Conservation (phyloP, 2,113 vertebrate species). For the Alosa alosa region DNA sequence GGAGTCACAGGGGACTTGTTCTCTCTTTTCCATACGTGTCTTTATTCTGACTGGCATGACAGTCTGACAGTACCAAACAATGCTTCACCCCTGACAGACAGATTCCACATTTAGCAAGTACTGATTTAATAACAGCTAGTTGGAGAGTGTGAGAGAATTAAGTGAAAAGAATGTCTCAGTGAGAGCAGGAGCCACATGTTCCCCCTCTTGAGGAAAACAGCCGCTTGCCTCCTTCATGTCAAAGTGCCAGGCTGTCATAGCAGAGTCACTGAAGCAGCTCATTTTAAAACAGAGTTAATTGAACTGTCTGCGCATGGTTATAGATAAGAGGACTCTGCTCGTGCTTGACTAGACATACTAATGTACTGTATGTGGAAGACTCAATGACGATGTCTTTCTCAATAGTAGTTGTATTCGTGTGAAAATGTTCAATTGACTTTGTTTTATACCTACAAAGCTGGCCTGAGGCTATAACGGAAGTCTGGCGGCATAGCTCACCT, state of each 20-base stretch:
- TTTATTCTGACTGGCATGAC: neutral
- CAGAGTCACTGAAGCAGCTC: neutral
- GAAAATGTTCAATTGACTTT: neutral
- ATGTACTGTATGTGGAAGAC: neutral
- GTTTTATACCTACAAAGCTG: neutral
- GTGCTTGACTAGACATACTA: neutral
- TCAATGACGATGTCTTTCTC: neutral
- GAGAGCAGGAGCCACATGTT: neutral
- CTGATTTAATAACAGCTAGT: neutral
- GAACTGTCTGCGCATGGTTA: neutral
- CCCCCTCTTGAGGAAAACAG: neutral
- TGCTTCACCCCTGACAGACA: neutral
- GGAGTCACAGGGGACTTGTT: neutral
- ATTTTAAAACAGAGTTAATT: slow-evolving; percentile 1
- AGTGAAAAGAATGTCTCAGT: neutral
- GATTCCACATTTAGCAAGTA: neutral
- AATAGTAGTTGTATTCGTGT: no score
- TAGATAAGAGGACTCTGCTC: neutral
- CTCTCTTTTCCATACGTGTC: neutral
- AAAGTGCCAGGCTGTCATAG: neutral
- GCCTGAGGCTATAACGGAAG: neutral
- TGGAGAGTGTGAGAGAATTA: neutral
- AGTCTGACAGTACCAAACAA: neutral
- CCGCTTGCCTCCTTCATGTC: neutral
- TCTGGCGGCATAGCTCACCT: slow-evolving; percentile 64